Base-by-base conservation (phyloP, 1,140 invertebrate genomes). In the Coenobita brevimanus region DNA sequence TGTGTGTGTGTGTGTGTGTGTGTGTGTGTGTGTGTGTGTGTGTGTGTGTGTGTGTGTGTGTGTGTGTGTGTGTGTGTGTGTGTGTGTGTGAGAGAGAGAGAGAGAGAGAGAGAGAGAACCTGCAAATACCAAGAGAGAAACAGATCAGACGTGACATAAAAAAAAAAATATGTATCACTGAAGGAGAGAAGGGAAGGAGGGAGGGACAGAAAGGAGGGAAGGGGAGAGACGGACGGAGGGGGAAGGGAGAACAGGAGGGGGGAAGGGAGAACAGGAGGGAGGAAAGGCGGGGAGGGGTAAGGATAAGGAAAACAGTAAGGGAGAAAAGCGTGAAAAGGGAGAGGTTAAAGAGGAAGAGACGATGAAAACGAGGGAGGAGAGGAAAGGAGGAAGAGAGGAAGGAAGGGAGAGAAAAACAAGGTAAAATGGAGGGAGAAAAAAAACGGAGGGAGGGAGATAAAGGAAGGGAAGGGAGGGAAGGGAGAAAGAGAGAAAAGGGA, bases 41-140 rank as follows among this genome's bases (percentile, higher is more conserved):
- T 43, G 73, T 41, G 73, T 50, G 46, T 41, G 73, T 43, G 73
- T 41, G 73, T 43, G 73, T 41, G 73, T 43, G 73, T 41, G 73
- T 43, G 73, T 41, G 73, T 43, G 73, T 41, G 73, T 43, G 73
- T 41, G 73, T 43, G 38, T 41, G 38, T 3, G 38, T 3, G 73
- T 50, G 46, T 41, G 73, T 43, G 73, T 41, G 73, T 43, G 73
- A 76, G 73, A 41, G 73, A 76, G 73, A 41, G 73, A 76, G 73
- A 41, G 73, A 76, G 73, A 76, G 73, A 38, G 73, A 76, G 38
- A 76, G 38, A 10, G 38, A n/a, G 73, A 43, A 38, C 1, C 24
- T 24, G 24, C 17, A 76, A 17, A 21, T 30, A 73, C 21, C 4
- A n/a, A 30, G n/a, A 2, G 43, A 41, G 8, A 3, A 10, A 3